Conservation (phyloP, 2,888 invertebrate genomes). For the Steinernema carpocapsae region DNA sequence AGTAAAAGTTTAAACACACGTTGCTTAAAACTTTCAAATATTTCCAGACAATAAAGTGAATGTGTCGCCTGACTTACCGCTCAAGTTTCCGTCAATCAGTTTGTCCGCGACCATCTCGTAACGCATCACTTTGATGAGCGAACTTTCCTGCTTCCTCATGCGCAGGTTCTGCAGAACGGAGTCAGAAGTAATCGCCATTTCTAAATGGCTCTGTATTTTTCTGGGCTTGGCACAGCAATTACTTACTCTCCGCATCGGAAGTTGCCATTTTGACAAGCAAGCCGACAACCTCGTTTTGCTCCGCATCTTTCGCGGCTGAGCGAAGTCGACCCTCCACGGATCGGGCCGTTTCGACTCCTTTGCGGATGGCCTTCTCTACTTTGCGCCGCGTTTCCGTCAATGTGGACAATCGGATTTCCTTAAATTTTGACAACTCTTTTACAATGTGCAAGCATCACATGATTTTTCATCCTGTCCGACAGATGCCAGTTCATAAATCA, state of each 20-base stretch:
- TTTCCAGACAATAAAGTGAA: neutral
- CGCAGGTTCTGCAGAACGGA: slow-evolving; percentile 59
- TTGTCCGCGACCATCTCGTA: slow-evolving; percentile 64
- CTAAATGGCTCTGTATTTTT: slow-evolving; percentile 49
- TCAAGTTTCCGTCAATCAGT: slow-evolving; percentile 59
- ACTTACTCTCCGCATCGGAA: slow-evolving; percentile 85
- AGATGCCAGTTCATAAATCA: no score
- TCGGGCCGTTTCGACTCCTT: slow-evolving; percentile 45
- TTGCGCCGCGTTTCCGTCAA: slow-evolving; percentile 59
- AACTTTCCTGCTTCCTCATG: slow-evolving; percentile 62
- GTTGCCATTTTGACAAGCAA: slow-evolving; percentile 89
- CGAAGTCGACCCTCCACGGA: slow-evolving; percentile 75
- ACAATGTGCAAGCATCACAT: no score
- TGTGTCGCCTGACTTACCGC: slow-evolving; percentile 44
- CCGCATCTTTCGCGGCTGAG: slow-evolving; percentile 82
- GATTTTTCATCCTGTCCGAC: no score
- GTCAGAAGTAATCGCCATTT: slow-evolving; percentile 63
- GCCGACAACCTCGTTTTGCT: slow-evolving; percentile 86
- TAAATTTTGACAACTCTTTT: slow-evolving; percentile 8
- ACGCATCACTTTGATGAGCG: slow-evolving; percentile 62
- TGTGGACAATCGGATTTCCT: slow-evolving; percentile 48
- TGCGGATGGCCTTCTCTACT: slow-evolving; percentile 59
- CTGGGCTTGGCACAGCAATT: slow-evolving; percentile 4
- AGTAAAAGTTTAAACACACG: neutral
- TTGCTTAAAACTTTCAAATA: no score